Conservation (phyloP, 2,888 invertebrate genomes). For the Dryadula phaetusa region DNA sequence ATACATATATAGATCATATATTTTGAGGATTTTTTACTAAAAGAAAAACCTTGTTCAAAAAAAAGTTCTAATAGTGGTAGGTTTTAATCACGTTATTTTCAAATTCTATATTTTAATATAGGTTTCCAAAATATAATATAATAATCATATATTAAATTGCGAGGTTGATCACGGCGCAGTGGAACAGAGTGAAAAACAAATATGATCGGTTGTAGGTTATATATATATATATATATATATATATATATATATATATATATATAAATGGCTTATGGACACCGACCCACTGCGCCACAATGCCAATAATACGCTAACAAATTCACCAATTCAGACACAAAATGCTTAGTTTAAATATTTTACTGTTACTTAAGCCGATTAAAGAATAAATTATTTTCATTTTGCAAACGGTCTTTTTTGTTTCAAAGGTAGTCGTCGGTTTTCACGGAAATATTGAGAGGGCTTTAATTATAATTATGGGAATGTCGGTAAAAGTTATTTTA, state of each 20-base stretch:
- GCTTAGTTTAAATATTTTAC: conserved; percentile 4
- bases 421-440: neutral
- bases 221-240: neutral
- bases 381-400: conserved; percentile 20
- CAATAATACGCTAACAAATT: conserved; percentile 2
- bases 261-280: neutral
- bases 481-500: neutral
- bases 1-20: too few relatives aligned
- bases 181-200: too few relatives aligned
- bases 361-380: conserved; percentile 6
- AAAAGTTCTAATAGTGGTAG: too few relatives aligned
- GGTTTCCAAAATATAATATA: too few relatives aligned
- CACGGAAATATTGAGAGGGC: conserved; percentile 10
- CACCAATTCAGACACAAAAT: conserved; percentile 22
- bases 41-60: too few relatives aligned
- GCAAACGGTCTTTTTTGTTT: conserved; percentile 3
- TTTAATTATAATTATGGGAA: conserved; percentile 6
- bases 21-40: too few relatives aligned
- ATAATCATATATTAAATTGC: too few relatives aligned
- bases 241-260: too few relatives aligned
- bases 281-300: neutral
- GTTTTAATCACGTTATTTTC: too few relatives aligned
- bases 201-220: too few relatives aligned
- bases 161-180: too few relatives aligned
- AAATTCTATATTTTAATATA: too few relatives aligned